Evolutionary conservation across 2,797 vertebrate species (phyloP).

Genomic region (Setipinna tenuifilis): DNA sequence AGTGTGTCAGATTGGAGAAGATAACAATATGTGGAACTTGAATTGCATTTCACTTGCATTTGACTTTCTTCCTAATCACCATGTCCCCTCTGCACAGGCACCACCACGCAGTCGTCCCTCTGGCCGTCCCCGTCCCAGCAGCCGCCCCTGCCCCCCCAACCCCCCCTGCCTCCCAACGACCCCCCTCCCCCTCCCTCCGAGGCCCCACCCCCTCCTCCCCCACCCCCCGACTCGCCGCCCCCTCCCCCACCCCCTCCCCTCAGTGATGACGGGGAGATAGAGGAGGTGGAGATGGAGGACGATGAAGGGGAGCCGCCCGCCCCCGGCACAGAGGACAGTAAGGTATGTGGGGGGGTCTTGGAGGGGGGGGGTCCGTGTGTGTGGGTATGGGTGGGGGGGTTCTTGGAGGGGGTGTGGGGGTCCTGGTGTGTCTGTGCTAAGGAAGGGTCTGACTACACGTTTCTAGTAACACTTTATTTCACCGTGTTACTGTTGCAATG

Average conservation of each 20-base stretch:
- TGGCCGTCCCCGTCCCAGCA: slow-evolving; percentile 67
- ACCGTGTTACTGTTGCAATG: too few relatives aligned
- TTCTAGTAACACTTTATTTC: too few relatives aligned
- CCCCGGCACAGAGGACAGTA: slow-evolving; percentile 91
- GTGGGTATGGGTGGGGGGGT: too few relatives aligned
- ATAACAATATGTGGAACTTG: too few relatives aligned
- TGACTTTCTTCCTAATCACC: background rate
- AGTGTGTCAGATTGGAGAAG: too few relatives aligned
- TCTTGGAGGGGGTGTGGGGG: too few relatives aligned
- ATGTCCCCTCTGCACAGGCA: slow-evolving; percentile 45
- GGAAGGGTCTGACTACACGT: too few relatives aligned
- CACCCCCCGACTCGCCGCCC: slow-evolving; percentile 75
- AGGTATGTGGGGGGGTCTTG: slow-evolving; percentile 69
- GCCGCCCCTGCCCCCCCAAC: slow-evolving; percentile 77
- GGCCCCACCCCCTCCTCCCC: slow-evolving; percentile 85
- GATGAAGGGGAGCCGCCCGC: slow-evolving; percentile 92
- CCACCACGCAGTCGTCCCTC: slow-evolving; percentile 57
- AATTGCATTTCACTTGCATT: too few relatives aligned
- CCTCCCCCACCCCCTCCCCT: slow-evolving; percentile 81
- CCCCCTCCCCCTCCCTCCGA: slow-evolving; percentile 80
- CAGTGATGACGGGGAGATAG: slow-evolving; percentile 89
- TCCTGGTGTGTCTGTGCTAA: too few relatives aligned
- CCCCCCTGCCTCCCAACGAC: slow-evolving; percentile 71
- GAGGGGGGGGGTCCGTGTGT: too few relatives aligned
- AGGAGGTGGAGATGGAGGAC: slow-evolving; percentile 98